phyloP scores from a whole-genome alignment of 2,797 vertebrate genomes.

The Lycodopsis pacificus region DNA sequence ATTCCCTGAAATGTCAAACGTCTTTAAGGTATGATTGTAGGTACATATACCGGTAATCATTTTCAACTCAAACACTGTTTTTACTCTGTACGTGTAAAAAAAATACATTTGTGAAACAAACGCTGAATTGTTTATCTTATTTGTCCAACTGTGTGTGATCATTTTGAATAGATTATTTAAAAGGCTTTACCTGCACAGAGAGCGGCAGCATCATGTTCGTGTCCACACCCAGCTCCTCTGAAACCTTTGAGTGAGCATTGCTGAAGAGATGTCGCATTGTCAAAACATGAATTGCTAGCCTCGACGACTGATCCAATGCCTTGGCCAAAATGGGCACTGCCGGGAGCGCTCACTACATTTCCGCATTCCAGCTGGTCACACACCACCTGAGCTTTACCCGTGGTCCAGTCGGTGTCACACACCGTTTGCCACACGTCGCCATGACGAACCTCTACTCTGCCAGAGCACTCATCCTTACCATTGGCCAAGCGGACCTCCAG shows the following conservation, averaged over 20 bases:
- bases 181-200: constrained; percentile 72
- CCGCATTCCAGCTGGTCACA: constrained; percentile 73
- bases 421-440: constrained; percentile 67
- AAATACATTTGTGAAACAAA: neutral
- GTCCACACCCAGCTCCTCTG: constrained; percentile 54
- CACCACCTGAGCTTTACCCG: constrained; percentile 57
- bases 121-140: neutral
- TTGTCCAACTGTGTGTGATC: neutral
- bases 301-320: constrained; percentile 67
- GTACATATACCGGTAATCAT: no score
- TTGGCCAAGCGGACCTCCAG: constrained; percentile 59
- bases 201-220: constrained; percentile 61
- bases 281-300: constrained; percentile 60
- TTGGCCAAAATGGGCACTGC: constrained; percentile 40
- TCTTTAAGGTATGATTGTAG: no score
- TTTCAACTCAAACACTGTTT: neutral
- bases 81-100: neutral
- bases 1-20: no score
- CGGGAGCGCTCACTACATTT: neutral
- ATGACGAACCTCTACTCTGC: constrained; percentile 76
- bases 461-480: constrained; percentile 60
- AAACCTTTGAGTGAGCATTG: constrained; percentile 67
- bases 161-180: neutral
- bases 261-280: constrained; percentile 46
- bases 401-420: constrained; percentile 73